A percentile compares a stretch with the other conserved stretches of the same genome.
Conservation (phyloP, 2,888 invertebrate species). For the Uloborus plumipes region DNA sequence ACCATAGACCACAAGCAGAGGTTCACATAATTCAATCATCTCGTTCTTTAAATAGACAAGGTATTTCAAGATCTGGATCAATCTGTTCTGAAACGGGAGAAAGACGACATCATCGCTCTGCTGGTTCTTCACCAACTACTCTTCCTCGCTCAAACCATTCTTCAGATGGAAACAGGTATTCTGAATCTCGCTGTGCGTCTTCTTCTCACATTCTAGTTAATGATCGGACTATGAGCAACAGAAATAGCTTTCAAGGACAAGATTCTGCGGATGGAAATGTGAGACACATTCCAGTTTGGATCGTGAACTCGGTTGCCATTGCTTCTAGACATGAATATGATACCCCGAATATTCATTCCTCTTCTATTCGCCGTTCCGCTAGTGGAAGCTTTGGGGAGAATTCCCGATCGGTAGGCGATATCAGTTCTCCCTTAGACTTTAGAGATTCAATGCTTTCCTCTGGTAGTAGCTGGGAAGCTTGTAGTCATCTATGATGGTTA, state of each 20-base stretch:
- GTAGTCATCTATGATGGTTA: conserved; percentile 59
- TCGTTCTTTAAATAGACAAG: conserved; percentile 33
- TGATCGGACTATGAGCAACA: conserved; percentile 33
- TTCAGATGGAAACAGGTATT: conserved; percentile 20
- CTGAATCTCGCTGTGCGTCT: conserved; percentile 35
- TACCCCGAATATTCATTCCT: conserved; percentile 28
- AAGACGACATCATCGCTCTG: conserved; percentile 53
- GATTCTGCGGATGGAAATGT: conserved; percentile 31
- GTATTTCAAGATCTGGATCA: conserved; percentile 61
- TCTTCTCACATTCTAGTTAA: conserved; percentile 35
- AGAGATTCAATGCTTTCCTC: conserved; percentile 59
- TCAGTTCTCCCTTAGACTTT: conserved; percentile 56
- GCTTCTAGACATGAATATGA: conserved; percentile 47
- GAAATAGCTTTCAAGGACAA: conserved; percentile 12
- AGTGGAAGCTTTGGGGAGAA: conserved; percentile 44
- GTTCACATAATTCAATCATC: conserved; percentile 26
- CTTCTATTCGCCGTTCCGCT: conserved; percentile 24
- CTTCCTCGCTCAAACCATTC: conserved; percentile 22
- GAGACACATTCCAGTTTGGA: conserved; percentile 59
- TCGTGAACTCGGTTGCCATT: conserved; percentile 47
- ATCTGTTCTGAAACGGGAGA: conserved; percentile 65
- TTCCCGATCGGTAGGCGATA: conserved; percentile 51
- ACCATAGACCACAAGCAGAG: conserved; percentile 19
- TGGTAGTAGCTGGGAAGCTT: conserved; percentile 60
- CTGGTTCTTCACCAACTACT: conserved; percentile 47